Base-by-base conservation (phyloP, 2,113 vertebrate species). In the Nesoenas mayeri region DNA sequence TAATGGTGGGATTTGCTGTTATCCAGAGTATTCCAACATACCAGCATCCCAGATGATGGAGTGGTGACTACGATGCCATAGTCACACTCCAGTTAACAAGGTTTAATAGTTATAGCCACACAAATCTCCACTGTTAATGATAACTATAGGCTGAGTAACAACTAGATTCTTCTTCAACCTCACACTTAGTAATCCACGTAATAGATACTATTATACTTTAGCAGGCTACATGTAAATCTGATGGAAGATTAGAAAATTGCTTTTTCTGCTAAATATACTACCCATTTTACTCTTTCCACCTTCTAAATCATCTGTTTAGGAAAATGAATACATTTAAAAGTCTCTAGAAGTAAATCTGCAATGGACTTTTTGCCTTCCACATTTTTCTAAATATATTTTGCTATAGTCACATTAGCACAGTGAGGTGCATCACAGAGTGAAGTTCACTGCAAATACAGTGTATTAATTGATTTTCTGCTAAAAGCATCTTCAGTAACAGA, bases 1-100 rank as follows among this genome's bases (percentile, higher is more conserved):
- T 24, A 21, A 20, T 28, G 22, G 29, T 36, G 67, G 28, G 29
- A 51, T 80, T 82, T 84, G 18, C 9, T 54, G 40, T 73, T 79
- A 50, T 25, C 25, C 53, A 40, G 65, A 50, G 14, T 3, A 36
- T 57, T 81, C 29, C 72, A 34, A 6, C 0, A 0, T 44, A 57
- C 36, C 28, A 79, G 1, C 18, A 26, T 3, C 13, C 11, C 1
- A 1, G 15, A n/a, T n/a, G 81, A 31, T 31, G 24, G 60, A 48
- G 15, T 19, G 16, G 61, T 62, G 47, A n/a, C 38, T 25, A 0
- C 31, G n/a, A 36, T 64, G 38, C 26, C 9, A 17, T 2, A 53
- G 61, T 64, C 74, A 67, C 47, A 7, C 60, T 42, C 10, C 5
- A 40, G 34, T 51, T 42, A 72, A 53, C 15, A n/a, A 53, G 7